These are phyloP conservation scores for Muschampia plurimacula DNA, from an alignment of 2,888 invertebrate species.

Conservation along the genomic window DNA sequence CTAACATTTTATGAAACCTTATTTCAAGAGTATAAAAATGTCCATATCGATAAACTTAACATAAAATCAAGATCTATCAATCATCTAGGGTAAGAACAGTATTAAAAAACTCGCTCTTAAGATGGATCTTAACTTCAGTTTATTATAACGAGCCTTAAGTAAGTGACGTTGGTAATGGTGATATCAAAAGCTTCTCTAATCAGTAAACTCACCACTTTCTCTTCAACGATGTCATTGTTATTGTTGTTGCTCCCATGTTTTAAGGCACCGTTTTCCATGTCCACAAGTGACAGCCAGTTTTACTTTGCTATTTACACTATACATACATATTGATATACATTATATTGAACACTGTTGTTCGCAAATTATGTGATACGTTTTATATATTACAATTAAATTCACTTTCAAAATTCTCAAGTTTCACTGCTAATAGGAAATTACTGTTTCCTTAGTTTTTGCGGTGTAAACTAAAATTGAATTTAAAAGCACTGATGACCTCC, in stretches of 20 bases:
- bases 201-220: conserved; percentile 78
- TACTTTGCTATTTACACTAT: conserved; percentile 57
- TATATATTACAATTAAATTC: conserved; percentile 28
- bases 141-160: neutral
- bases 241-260: conserved; percentile 86
- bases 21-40: neutral
- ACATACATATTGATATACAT: conserved; percentile 41
- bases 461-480: neutral
- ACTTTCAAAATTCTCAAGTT: conserved; percentile 20
- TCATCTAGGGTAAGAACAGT: too few relatives aligned
- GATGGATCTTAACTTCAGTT: neutral
- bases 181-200: neutral
- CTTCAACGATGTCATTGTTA: conserved; percentile 81
- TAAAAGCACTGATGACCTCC: neutral
- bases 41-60: too few relatives aligned
- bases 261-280: conserved; percentile 87
- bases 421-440: conserved; percentile 17
- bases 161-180: neutral
- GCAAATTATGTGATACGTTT: conserved; percentile 13
- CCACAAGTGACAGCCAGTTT: conserved; percentile 77
- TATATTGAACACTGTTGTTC: conserved; percentile 46
- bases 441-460: neutral
- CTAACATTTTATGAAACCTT: neutral
- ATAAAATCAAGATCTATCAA: too few relatives aligned
- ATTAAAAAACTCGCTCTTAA: neutral